Evolutionary conservation across 2,113 vertebrate species (phyloP).

Genomic region (Brachyhypopomus gauderio): DNA sequence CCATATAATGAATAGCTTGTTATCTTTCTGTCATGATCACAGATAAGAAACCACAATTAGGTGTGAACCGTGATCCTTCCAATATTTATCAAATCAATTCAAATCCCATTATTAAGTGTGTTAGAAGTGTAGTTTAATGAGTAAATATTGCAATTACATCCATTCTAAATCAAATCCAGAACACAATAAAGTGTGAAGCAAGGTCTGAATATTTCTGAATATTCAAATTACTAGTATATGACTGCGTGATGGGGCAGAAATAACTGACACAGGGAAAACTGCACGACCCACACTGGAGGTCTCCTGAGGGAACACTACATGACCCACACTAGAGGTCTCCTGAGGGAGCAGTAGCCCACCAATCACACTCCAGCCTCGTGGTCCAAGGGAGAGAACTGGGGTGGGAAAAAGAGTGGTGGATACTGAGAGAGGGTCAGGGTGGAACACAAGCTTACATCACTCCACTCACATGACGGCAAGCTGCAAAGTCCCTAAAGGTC

Average conservation of each 20-base stretch:
- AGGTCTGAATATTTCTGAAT: conserved; percentile 1
- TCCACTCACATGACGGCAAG: not conserved
- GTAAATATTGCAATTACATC: no score
- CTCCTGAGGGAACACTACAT: not conserved
- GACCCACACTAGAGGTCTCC: conserved; percentile 10
- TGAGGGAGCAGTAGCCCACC: not conserved
- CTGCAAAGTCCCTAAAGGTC: conserved; percentile 12
- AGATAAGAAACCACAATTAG: no score
- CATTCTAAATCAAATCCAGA: no score
- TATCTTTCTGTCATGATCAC: no score
- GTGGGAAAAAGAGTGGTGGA: not conserved
- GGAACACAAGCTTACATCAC: not conserved
- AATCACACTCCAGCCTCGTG: conserved; percentile 16
- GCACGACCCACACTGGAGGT: no score
- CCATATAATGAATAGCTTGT: no score
- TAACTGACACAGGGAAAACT: conserved; percentile 6
- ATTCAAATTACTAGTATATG: not conserved
- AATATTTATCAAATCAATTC: no score
- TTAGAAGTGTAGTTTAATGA: no score
- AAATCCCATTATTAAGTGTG: no score
- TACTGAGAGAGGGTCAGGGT: not conserved
- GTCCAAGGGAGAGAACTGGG: not conserved
- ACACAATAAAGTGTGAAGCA: no score
- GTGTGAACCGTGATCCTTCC: no score
- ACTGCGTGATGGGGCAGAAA: not conserved